phyloP scores from a whole-genome alignment of 2,888 invertebrate species.

The Brachyopa scutellaris region DNA sequence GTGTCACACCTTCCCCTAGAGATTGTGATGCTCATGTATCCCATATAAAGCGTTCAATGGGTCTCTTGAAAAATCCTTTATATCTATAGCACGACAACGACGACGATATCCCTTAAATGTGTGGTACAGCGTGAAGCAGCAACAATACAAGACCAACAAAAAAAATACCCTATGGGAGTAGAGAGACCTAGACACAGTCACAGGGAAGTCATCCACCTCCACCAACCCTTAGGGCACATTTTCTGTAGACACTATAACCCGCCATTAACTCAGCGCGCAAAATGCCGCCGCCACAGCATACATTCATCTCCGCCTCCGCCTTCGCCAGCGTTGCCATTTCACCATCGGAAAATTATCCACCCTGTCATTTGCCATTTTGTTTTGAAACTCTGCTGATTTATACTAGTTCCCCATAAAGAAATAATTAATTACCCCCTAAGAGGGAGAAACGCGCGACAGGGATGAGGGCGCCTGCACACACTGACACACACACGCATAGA shows the following conservation, averaged over 20 bases:
- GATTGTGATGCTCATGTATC: slow-evolving; percentile 17
- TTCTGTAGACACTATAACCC: slow-evolving; percentile 40
- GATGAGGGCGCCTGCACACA: neutral
- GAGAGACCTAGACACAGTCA: slow-evolving; percentile 6
- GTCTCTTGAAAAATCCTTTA: slow-evolving; percentile 48
- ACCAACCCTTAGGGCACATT: slow-evolving; percentile 18
- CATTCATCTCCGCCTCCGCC: neutral
- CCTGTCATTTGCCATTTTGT: slow-evolving; percentile 64
- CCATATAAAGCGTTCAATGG: slow-evolving; percentile 48
- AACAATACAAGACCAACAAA: slow-evolving; percentile 7
- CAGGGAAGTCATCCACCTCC: neutral
- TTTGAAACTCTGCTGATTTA: slow-evolving; percentile 58
- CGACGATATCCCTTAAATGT: slow-evolving; percentile 22
- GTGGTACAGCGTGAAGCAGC: neutral
- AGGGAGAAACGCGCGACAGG: neutral
- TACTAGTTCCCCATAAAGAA: slow-evolving; percentile 58
- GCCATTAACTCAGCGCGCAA: slow-evolving; percentile 32
- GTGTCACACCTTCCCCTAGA: slow-evolving; percentile 42
- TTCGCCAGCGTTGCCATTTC: neutral
- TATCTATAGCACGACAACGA: slow-evolving; percentile 14
- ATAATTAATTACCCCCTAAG: slow-evolving; percentile 58
- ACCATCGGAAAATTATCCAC: slow-evolving; percentile 31
- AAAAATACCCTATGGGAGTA: slow-evolving; percentile 1
- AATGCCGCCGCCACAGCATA: slow-evolving; percentile 4
- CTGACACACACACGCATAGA: slow-evolving; percentile 5